Evolutionary conservation across 2,888 invertebrate species (phyloP).

Genomic region (Lasioglossum lativentre): DNA sequence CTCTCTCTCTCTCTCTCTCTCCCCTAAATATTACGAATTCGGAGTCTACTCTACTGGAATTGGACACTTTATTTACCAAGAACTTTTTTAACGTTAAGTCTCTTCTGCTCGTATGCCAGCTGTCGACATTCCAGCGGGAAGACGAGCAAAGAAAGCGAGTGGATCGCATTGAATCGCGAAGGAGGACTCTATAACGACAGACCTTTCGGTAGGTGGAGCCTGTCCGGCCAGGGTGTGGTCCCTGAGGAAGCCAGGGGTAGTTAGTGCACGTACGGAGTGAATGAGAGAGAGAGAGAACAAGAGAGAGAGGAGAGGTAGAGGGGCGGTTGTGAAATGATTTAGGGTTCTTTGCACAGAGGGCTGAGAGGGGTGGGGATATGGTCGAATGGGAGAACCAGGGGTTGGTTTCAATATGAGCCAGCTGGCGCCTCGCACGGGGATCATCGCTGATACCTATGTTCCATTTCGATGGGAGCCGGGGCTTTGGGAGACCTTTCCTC

Average conservation of each 20-base stretch:
- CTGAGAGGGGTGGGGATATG: conserved; percentile 41
- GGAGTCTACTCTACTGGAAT: background rate
- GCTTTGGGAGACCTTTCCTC: conserved; percentile 65
- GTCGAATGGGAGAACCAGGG: conserved; percentile 59
- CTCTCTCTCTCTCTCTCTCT: too few species aligned
- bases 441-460: conserved; percentile 77
- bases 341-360: conserved; percentile 70
- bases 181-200: conserved; percentile 59
- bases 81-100: too few species aligned
- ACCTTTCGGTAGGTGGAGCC: conserved; percentile 78
- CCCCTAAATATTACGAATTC: background rate
- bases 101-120: background rate
- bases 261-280: conserved; percentile 69
- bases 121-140: background rate
- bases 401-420: conserved; percentile 82
- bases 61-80: too few species aligned
- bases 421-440: conserved; percentile 82
- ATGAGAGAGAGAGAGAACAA: too few species aligned
- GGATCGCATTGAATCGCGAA: conserved; percentile 38
- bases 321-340: conserved; percentile 77
- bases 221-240: conserved; percentile 79
- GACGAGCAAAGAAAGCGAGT: background rate
- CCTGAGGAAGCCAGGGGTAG: conserved; percentile 77
- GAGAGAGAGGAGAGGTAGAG: conserved; percentile 47
- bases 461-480: conserved; percentile 72